Percentiles rank a stretch among this genome's conserved stretches.
phyloP scores from a whole-genome alignment of 2,113 vertebrate genomes.

The Propithecus coquereli region DNA sequence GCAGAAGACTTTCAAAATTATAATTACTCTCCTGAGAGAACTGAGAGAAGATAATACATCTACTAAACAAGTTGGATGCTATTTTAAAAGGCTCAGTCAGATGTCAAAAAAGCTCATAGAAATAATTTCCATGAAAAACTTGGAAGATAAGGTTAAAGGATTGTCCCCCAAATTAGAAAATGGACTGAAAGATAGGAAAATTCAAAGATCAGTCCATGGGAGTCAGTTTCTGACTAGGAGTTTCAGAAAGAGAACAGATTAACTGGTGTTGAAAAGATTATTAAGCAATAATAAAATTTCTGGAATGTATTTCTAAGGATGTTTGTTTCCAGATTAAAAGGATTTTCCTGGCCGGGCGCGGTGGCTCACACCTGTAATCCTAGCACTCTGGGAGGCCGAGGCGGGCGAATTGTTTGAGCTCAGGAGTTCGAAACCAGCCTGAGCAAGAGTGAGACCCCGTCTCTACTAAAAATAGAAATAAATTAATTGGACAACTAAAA shows the following conservation, averaged over 20 bases:
- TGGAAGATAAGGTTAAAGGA: not conserved
- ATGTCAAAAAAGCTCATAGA: not conserved
- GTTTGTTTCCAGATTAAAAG: not conserved
- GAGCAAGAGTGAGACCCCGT: no score
- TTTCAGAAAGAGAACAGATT: conserved; percentile 5
- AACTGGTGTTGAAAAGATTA: not conserved
- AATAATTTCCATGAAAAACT: not conserved
- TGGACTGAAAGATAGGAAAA: not conserved
- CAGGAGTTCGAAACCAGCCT: no score
- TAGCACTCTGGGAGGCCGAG: no score
- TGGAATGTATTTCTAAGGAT: not conserved
- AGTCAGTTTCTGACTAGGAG: not conserved
- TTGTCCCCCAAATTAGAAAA: not conserved
- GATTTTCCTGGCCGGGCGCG: no score
- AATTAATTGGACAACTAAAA: no score
- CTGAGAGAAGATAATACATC: not conserved
- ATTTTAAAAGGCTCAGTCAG: not conserved
- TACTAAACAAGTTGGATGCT: not conserved
- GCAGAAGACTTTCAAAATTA: not conserved
- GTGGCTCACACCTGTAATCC: no score
- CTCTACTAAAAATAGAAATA: no score
- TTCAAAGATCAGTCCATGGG: not conserved
- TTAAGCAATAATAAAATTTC: not conserved
- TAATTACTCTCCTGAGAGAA: not conserved
- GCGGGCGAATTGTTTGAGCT: no score